Conservation (phyloP, 2,888 invertebrate genomes). For the Parascotia fuliginaria region DNA sequence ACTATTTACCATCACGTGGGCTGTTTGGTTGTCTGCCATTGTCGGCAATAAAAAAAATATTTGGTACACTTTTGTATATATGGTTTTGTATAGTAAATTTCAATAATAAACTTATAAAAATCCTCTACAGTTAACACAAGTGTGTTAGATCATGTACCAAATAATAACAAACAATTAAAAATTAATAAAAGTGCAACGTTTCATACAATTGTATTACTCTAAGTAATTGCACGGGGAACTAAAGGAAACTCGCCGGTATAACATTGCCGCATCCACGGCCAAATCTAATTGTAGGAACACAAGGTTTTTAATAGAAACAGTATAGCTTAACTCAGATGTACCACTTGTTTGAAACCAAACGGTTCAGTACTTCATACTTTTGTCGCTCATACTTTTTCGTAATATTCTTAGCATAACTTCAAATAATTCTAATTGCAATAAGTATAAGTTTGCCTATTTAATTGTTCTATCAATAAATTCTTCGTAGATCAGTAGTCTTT, state of each 20-base stretch:
- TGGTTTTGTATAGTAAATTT: not conserved
- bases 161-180: not conserved
- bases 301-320: slow-evolving; percentile 38
- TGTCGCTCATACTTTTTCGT: no score
- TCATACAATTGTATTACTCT: slow-evolving; percentile 36
- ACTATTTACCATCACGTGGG: no score
- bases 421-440: no score
- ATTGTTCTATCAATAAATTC: no score
- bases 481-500: no score
- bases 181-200: slow-evolving; percentile 11
- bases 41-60: no score
- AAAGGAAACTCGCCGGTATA: slow-evolving; percentile 28
- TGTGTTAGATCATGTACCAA: no score
- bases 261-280: slow-evolving; percentile 32
- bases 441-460: no score
- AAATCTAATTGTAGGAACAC: slow-evolving; percentile 45
- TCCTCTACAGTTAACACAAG: no score
- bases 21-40: no score
- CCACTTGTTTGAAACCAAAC: not conserved
- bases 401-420: not conserved
- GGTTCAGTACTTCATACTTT: not conserved
- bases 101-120: no score
- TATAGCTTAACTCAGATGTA: slow-evolving; percentile 1
- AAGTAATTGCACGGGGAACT: slow-evolving; percentile 39
- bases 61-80: not conserved